Percentiles rank a stretch among this genome's conserved stretches.
Evolutionary conservation across 1,140 invertebrate species (phyloP).

Genomic region (Papilio glaucus): DNA sequence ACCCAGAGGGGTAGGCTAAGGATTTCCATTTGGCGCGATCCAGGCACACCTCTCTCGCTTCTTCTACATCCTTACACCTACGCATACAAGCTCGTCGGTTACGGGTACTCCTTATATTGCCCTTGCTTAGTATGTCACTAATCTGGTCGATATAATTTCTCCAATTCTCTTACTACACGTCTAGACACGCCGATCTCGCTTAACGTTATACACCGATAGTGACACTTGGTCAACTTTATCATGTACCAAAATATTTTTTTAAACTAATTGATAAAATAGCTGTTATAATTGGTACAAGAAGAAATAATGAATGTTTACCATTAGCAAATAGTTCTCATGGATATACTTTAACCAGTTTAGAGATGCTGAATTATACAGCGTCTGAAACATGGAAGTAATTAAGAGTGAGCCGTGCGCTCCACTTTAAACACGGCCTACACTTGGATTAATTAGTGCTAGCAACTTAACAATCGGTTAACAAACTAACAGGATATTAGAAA

Average conservation of each 20-base stretch:
- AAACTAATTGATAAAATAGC: background rate
- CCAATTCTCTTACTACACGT: too few species aligned
- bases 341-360: conserved; percentile 23
- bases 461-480: conserved; percentile 26
- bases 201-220: too few species aligned
- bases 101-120: too few species aligned
- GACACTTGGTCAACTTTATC: too few species aligned
- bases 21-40: too few species aligned
- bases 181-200: too few species aligned
- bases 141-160: too few species aligned
- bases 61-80: too few species aligned
- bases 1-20: too few species aligned
- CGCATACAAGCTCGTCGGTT: too few species aligned
- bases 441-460: conserved; percentile 29
- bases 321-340: conserved; percentile 26
- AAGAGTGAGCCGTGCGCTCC: conserved; percentile 28
- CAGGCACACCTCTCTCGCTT: too few species aligned
- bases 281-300: background rate
- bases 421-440: conserved; percentile 28
- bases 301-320: conserved; percentile 5
- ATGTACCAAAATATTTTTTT: background rate
- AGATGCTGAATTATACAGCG: conserved; percentile 24
- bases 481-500: conserved; percentile 35
- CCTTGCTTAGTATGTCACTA: too few species aligned
- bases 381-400: conserved; percentile 38